Evolutionary conservation across 2,113 vertebrate species (phyloP).

Genomic region (Rhabdomys dilectus): DNA sequence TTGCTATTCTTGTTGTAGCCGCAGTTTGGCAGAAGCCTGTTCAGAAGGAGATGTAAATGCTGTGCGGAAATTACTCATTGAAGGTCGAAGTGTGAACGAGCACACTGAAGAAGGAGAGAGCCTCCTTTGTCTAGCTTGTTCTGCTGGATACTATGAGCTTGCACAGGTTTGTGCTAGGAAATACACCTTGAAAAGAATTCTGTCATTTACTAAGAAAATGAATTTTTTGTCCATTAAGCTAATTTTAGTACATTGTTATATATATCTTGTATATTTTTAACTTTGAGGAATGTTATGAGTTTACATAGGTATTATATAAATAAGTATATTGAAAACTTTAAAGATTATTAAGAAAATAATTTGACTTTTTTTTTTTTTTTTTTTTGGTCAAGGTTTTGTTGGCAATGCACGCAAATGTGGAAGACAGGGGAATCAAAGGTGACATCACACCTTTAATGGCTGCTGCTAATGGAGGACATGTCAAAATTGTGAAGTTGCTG

Average conservation of each 20-base stretch:
- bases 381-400: constrained; percentile 92
- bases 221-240: neutral
- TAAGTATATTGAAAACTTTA: neutral
- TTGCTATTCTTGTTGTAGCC: constrained; percentile 86
- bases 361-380: constrained; percentile 28
- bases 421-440: constrained; percentile 98
- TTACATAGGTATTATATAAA: neutral
- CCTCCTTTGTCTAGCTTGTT: constrained; percentile 98
- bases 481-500: constrained; percentile 99
- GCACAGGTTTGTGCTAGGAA: constrained; percentile 92
- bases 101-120: constrained; percentile 99
- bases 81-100: constrained; percentile 99
- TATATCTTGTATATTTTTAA: neutral
- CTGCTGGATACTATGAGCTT: constrained; percentile 99
- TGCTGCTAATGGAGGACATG: constrained; percentile 98
- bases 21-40: constrained; percentile 99
- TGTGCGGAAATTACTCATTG: constrained; percentile 97
- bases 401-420: constrained; percentile 99
- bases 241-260: accelerated
- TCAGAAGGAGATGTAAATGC: constrained; percentile 99
- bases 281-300: neutral
- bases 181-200: neutral
- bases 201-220: neutral
- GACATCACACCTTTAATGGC: constrained; percentile 99
- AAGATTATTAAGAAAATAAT: neutral